Evolutionary conservation across 1,140 invertebrate genomes (phyloP), one percentile per base, ranked within the genome.

Genomic region (Armadillidium nasatum): DNA sequence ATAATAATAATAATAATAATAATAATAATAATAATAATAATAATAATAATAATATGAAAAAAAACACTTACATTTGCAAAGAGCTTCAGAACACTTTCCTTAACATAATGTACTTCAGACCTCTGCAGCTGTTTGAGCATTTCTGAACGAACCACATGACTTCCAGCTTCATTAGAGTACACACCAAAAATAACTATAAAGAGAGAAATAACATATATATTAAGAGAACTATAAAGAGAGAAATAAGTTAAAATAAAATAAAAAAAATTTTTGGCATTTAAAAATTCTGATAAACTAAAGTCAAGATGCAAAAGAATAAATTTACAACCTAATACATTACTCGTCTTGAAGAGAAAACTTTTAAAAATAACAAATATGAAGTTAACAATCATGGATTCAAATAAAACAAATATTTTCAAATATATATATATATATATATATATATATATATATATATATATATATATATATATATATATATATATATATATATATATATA

Each of bases 131-230:
- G 87, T 79, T 87, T 86, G 13, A 91, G 87, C 84, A 94, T 92
- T 75, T 94, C 92, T 79, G 89, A 88, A 83, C 91, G 90, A 67
- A 89, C 86, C 44, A 94, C 90, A 82, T 90, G 88, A n/a, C 88
- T 89, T 69, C 90, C 91, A 79, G 88, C 88, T 82, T 94, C 93
- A 82, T 92, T 93, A 70, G 90, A 89, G 85, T 94, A 94, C n/a
- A 95, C 85, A 50, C 90, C 91, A 89, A 93, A 94, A 66, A 79
- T 79, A 72, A 79, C 78, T 79, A 72, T 4, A 70, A 73, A 60
- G 19, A 7, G 50, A n/a, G n/a, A n/a, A n/a, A n/a, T n/a, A n/a
- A n/a, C n/a, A n/a, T n/a, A 33, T 11, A 33, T 13, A 22, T 13
- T 33, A 10, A 33, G 10, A 73, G 10, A 77, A 72, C 11, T n/a